Base-by-base conservation (phyloP, 1,140 invertebrate genomes). In the Ruditapes philippinarum region DNA sequence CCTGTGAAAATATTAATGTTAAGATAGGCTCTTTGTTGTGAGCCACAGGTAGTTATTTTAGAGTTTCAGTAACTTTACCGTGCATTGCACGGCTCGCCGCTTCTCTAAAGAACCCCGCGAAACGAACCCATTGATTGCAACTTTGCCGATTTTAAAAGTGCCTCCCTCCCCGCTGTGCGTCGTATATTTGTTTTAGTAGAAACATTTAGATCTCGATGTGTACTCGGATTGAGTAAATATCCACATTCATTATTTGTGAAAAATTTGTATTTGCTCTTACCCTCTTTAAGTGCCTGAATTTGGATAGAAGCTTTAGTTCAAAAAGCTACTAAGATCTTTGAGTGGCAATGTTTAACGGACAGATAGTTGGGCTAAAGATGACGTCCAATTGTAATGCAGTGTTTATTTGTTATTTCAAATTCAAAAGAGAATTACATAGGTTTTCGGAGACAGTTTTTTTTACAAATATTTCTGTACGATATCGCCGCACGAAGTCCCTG, bases 141-240 rank as follows among this genome's bases (percentile, higher is more conserved):
- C 68, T 60, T 42, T 79, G 85, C 68, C 85, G 57, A 88, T 45
- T 79, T 70, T 36, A 25, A 36, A 80, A 78, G 51, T 79, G 60
- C 31, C 45, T 36, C 40, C n/a, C 87, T 51, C 28, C 87, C 87
- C 57, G 87, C 79, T 60, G 87, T 54, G 78, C 38, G 42, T 22
- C n/a, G 31, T 45, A 31, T 89, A 83, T 89, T 89, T 89, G 79
- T 89, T 89, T 89, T 89, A 89, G 68, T 73, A 31, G 87, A 89
- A 81, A 89, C 79, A 89, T 89, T 89, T 82, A 76, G 62, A 89
- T 74, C 87, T 25, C 38, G 40, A 19, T 70, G n/a, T 68, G 49
- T 65, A 60, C 28, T 28, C 31, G 11, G 38, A 42, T 28, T 82
- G 87, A 73, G 79, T 76, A 81, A 89, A 89, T 54, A 89, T 4